Conservation (phyloP, 2,113 vertebrate genomes). For the Rhinoderma darwinii region DNA sequence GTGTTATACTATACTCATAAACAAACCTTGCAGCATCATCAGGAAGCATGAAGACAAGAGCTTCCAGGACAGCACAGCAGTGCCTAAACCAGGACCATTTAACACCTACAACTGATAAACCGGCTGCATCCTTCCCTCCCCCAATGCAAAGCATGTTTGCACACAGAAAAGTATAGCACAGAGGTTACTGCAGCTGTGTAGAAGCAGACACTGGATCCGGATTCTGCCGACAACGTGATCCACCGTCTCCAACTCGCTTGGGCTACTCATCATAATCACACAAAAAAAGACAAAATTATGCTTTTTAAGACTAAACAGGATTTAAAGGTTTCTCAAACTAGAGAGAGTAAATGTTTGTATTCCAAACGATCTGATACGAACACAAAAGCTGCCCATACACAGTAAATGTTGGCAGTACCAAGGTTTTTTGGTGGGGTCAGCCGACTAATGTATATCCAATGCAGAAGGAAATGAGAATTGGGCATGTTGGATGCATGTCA, state of each 20-base stretch:
- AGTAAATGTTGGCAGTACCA: no score
- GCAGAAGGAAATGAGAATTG: no score
- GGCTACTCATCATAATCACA: no score
- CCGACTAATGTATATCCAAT: no score
- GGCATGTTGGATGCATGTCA: no score
- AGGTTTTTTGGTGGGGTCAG: no score
- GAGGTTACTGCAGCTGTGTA: slow-evolving; percentile 24
- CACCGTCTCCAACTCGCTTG: neutral
- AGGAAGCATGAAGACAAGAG: slow-evolving; percentile 53
- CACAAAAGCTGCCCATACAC: no score
- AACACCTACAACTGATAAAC: slow-evolving; percentile 45
- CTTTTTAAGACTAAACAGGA: no score
- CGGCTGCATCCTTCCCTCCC: slow-evolving; percentile 19
- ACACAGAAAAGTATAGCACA: neutral
- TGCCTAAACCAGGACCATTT: slow-evolving; percentile 31
- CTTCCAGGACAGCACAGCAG: slow-evolving; percentile 34
- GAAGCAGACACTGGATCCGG: neutral
- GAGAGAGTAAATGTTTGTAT: no score
- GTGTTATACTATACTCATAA: slow-evolving; percentile 45
- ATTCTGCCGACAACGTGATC: neutral
- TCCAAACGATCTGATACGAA: no score
- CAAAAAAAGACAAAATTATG: no score
- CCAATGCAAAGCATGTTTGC: slow-evolving; percentile 13
- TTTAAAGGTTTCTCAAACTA: no score
- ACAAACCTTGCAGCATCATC: slow-evolving; percentile 48